These are phyloP conservation scores for Ormia ochracea DNA, from an alignment of 2,888 invertebrate genomes.

Conservation along the genomic window DNA sequence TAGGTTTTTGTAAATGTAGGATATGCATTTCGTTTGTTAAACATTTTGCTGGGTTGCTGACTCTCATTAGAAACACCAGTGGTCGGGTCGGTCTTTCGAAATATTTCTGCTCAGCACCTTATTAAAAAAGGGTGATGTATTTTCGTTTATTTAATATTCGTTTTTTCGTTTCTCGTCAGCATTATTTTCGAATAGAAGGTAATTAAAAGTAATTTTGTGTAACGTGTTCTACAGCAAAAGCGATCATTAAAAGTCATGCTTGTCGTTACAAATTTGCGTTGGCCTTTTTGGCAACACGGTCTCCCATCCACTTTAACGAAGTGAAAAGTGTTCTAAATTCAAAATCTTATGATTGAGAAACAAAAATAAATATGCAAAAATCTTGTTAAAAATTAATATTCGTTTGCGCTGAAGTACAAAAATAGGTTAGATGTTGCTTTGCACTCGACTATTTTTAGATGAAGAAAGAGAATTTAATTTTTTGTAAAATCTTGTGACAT, in stretches of 20 bases:
- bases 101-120: constrained; percentile 26
- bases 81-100: constrained; percentile 4
- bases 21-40: too few species aligned
- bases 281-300: constrained; percentile 52
- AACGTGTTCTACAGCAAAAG: neutral
- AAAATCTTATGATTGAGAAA: constrained; percentile 28
- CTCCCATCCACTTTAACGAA: constrained; percentile 28
- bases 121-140: constrained; percentile 39
- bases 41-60: neutral
- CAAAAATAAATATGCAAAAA: constrained; percentile 39
- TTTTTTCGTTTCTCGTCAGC: neutral
- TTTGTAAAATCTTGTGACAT: neutral
- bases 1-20: too few species aligned
- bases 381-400: constrained; percentile 49
- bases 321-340: constrained; percentile 56
- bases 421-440: constrained; percentile 39
- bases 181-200: constrained; percentile 28
- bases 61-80: constrained; percentile 3
- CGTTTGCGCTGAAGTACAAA: constrained; percentile 14
- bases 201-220: constrained; percentile 58
- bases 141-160: neutral
- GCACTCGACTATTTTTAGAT: constrained; percentile 4
- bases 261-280: constrained; percentile 55
- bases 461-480: neutral
- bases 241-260: constrained; percentile 50